phyloP scores from a whole-genome alignment of 2,113 vertebrate species.

The Orcinus orca region DNA sequence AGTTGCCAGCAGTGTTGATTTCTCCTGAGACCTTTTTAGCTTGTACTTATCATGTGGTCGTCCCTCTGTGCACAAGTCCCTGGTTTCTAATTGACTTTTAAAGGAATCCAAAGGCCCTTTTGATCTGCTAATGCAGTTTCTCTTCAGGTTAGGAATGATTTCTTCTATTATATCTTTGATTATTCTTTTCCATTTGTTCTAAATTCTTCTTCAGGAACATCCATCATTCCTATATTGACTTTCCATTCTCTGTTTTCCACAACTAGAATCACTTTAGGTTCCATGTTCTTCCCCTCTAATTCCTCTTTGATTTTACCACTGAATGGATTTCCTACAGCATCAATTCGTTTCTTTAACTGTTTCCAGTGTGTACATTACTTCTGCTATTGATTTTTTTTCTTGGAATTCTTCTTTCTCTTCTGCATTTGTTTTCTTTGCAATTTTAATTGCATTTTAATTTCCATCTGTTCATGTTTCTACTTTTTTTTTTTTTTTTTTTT shows the following conservation, averaged over 20 bases:
- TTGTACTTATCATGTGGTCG: fast-evolving
- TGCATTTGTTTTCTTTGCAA: slow-evolving; percentile 3
- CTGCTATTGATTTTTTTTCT: not conserved
- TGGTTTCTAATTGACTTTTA: not conserved
- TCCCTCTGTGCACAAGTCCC: fast-evolving
- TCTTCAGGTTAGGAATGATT: not conserved
- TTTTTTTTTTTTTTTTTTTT: not conserved
- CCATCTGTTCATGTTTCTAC: not conserved
- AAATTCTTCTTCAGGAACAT: not conserved
- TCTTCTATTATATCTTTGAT: not conserved
- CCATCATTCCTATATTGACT: not conserved
- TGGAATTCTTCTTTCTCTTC: not conserved
- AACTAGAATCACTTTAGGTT: not conserved
- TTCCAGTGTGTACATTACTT: not conserved
- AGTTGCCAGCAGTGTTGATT: not conserved
- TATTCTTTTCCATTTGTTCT: not conserved
- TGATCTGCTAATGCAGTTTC: not conserved
- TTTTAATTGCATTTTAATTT: not conserved
- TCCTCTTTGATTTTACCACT: not conserved
- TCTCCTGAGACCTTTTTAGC: not conserved
- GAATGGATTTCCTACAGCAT: not conserved
- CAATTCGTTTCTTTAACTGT: not conserved
- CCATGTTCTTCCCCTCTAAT: not conserved
- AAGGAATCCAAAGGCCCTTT: not conserved
- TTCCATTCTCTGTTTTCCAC: not conserved